Percentiles rank a stretch among this genome's conserved stretches.
These are phyloP conservation scores for Pseudochirops corinnae DNA, from an alignment of 2,797 vertebrate genomes.

Conservation along the genomic window DNA sequence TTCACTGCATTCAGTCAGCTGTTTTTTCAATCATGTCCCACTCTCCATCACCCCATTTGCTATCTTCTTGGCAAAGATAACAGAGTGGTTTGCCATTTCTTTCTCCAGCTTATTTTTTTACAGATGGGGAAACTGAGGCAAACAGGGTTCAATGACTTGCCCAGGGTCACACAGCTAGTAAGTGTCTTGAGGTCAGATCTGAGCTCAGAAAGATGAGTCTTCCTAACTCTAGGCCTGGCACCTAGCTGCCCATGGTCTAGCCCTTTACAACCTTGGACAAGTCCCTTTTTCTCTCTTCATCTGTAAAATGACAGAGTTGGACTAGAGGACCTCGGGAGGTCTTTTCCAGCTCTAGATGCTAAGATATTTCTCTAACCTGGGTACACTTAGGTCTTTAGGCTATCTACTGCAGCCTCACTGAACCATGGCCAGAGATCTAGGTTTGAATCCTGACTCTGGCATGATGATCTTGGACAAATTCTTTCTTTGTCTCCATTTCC, in stretches of 20 bases:
- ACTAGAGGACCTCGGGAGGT: not conserved
- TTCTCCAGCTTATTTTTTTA: not conserved
- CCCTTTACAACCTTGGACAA: not conserved
- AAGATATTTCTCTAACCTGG: not conserved
- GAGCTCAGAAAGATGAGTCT: not conserved
- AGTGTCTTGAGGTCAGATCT: not conserved
- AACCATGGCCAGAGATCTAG: not conserved
- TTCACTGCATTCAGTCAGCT: not conserved
- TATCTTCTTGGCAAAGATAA: not conserved
- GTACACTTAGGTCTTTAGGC: not conserved
- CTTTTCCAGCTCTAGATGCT: not conserved
- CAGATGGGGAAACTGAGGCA: not conserved
- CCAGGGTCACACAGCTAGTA: not conserved
- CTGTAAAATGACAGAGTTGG: not conserved
- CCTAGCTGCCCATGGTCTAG: not conserved
- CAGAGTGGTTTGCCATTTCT: not conserved
- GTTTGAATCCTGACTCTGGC: not conserved
- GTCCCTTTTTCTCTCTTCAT: not conserved
- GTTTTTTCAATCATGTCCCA: not conserved
- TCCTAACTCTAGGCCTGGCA: not conserved
- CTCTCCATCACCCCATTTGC: not conserved
- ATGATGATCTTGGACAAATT: not conserved
- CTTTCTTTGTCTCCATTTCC: not conserved
- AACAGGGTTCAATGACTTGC: not conserved
- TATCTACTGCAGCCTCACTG: not conserved